Conservation (phyloP, 2,888 invertebrate species). For the Saturnia japonica region DNA sequence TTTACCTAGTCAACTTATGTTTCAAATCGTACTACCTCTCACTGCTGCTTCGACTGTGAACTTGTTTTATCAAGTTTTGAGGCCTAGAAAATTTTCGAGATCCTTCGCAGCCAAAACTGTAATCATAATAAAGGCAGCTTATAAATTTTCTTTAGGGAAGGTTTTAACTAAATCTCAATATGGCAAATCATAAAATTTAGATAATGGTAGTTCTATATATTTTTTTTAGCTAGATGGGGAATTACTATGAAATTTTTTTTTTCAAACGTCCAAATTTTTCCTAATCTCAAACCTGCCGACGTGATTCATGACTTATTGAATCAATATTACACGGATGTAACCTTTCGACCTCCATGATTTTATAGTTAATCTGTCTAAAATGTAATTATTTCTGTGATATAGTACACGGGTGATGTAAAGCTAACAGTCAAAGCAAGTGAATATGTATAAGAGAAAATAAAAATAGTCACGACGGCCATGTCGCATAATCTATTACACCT, state of each 20-base stretch:
- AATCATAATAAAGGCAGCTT: too few relatives aligned
- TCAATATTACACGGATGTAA: neutral
- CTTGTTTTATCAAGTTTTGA: neutral
- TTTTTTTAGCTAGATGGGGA: too few relatives aligned
- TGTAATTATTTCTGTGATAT: neutral
- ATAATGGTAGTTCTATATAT: too few relatives aligned
- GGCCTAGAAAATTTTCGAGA: too few relatives aligned
- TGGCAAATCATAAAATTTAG: too few relatives aligned
- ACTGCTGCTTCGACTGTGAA: neutral
- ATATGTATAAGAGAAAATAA: neutral
- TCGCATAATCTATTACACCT: neutral
- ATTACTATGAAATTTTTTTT: neutral
- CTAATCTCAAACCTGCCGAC: neutral
- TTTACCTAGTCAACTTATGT: neutral
- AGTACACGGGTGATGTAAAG: neutral
- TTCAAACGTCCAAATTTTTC: neutral
- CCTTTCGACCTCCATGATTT: neutral
- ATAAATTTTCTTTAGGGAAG: too few relatives aligned
- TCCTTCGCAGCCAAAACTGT: too few relatives aligned
- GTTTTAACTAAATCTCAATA: too few relatives aligned
- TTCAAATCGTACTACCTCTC: neutral
- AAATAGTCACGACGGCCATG: neutral
- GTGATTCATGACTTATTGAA: neutral
- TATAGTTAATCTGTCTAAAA: neutral
- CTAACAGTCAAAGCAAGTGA: neutral